A percentile compares a stretch with the other conserved stretches of the same genome.
Evolutionary conservation across 2,797 vertebrate genomes (phyloP).

Genomic region (Gallinago nigripennis): DNA sequence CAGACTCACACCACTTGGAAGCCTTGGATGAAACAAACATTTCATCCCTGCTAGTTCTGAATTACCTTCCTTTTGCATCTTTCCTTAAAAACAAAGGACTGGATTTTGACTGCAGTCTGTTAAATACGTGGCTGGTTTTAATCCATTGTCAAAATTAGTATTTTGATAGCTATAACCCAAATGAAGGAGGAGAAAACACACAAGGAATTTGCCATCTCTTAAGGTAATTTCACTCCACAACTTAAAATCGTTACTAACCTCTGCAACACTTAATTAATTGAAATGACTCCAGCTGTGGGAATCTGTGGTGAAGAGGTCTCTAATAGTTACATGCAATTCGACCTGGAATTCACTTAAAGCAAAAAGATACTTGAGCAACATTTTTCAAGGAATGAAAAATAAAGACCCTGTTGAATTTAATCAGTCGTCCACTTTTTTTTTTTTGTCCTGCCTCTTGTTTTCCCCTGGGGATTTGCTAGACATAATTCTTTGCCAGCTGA

Average conservation of each 20-base stretch:
- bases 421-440: constrained; percentile 1
- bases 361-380: constrained; percentile 71
- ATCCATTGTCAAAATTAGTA: constrained; percentile 31
- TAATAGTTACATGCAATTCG: constrained; percentile 68
- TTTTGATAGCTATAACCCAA: constrained; percentile 48
- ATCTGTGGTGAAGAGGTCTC: constrained; percentile 74
- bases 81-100: not conserved
- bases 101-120: constrained; percentile 29
- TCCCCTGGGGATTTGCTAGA: constrained; percentile 42
- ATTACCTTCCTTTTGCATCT: not conserved
- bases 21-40: not conserved
- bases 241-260: constrained; percentile 78
- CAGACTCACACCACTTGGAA: not conserved
- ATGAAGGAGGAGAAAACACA: constrained; percentile 63
- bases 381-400: constrained; percentile 75
- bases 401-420: constrained; percentile 68
- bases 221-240: constrained; percentile 72
- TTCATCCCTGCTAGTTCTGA: not conserved
- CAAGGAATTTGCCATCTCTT: constrained; percentile 55
- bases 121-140: constrained; percentile 6
- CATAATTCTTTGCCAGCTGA: constrained; percentile 13
- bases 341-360: constrained; percentile 78
- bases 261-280: constrained; percentile 78
- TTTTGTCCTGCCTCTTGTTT: constrained; percentile 13
- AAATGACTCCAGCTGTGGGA: constrained; percentile 70